These are phyloP conservation scores for Meloidogyne hapla DNA, from an alignment of 1,140 invertebrate species.

Conservation along the genomic window DNA sequence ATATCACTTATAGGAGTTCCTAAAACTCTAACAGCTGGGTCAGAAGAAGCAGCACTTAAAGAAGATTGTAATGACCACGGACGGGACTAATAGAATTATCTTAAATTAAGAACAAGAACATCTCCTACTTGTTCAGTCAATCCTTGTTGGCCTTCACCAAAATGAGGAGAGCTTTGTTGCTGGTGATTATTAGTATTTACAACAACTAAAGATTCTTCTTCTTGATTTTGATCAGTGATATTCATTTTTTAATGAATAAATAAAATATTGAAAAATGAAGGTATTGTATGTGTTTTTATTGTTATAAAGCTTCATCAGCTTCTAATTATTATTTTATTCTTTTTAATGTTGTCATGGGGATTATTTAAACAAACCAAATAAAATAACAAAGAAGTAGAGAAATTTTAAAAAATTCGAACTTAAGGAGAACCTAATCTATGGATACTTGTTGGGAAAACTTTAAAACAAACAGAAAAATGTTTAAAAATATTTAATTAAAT, in stretches of 20 bases:
- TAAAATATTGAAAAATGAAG: too few species aligned
- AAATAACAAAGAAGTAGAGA: too few species aligned
- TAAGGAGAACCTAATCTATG: too few species aligned
- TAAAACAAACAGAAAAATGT: too few species aligned
- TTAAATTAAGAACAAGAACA: not conserved
- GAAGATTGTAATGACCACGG: not conserved
- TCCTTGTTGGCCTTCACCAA: not conserved
- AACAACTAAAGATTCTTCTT: not conserved
- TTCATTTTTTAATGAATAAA: not conserved
- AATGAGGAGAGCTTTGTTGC: not conserved
- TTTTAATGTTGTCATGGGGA: not conserved
- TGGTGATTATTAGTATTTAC: not conserved
- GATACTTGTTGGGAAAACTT: too few species aligned
- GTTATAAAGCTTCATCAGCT: not conserved
- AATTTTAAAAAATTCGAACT: too few species aligned
- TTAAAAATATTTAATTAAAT: too few species aligned
- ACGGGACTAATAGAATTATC: not conserved
- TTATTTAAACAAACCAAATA: not conserved
- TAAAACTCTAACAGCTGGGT: not conserved
- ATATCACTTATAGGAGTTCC: constrained; percentile 23
- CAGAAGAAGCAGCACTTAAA: not conserved
- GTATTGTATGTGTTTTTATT: too few species aligned
- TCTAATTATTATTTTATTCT: not conserved
- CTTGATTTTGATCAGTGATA: not conserved
- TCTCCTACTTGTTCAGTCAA: not conserved